phyloP scores from a whole-genome alignment of 2,888 invertebrate genomes.

The Rhagonycha fulva region DNA sequence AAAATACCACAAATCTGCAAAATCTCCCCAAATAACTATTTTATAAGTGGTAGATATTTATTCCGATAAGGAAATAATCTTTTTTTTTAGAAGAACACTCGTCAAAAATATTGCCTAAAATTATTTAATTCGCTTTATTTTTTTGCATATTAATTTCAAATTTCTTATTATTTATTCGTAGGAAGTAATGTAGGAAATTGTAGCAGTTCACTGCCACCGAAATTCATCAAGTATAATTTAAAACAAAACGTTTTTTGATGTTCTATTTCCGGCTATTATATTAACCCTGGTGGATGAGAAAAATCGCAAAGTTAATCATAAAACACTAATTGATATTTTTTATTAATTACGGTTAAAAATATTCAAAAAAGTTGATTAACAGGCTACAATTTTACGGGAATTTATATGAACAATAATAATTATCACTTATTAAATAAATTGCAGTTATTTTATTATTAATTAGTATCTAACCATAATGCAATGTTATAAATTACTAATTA shows the following conservation, averaged over 20 bases:
- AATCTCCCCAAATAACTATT: background rate
- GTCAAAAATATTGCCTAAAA: background rate
- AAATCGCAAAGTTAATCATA: slow-evolving; percentile 6
- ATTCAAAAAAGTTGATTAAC: too few relatives aligned
- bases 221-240: slow-evolving; percentile 7
- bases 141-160: background rate
- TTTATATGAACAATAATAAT: background rate
- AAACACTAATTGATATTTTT: background rate
- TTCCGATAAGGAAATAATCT: background rate
- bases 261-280: slow-evolving; percentile 7
- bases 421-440: background rate
- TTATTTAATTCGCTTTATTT: background rate
- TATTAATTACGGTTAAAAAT: background rate
- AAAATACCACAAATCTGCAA: background rate
- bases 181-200: background rate
- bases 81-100: background rate
- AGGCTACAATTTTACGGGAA: too few relatives aligned
- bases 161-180: background rate
- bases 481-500: background rate
- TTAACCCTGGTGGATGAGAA: background rate
- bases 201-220: background rate
- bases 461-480: background rate
- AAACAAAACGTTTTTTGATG: slow-evolving; percentile 10
- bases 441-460: background rate
- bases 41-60: background rate